phyloP scores from a whole-genome alignment of 2,888 invertebrate genomes.

The Pseudococcus viburni region DNA sequence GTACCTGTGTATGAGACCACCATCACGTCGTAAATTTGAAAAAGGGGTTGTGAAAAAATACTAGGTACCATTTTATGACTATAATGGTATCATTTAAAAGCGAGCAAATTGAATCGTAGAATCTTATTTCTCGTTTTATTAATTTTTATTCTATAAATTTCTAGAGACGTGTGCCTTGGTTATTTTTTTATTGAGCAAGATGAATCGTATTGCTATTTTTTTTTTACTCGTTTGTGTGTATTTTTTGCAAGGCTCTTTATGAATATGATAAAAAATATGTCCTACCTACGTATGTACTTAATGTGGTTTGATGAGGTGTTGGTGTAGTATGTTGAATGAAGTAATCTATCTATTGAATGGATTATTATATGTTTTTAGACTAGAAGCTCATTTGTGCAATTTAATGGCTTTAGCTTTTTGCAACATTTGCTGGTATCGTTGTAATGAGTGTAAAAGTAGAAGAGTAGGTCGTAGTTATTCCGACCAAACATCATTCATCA shows the following conservation, averaged over 20 bases:
- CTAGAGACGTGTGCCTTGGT: not conserved
- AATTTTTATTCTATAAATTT: conserved; percentile 34
- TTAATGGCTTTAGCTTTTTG: not conserved
- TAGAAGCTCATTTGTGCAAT: not conserved
- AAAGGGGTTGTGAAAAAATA: not conserved
- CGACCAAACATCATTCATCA: too few relatives aligned
- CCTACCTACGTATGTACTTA: not conserved
- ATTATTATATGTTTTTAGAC: not conserved
- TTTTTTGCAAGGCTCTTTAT: not conserved
- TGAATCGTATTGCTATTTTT: not conserved
- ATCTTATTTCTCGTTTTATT: conserved; percentile 12
- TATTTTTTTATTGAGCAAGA: conserved; percentile 14
- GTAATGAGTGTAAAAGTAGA: not conserved
- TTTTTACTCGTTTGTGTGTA: not conserved
- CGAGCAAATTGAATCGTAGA: not conserved
- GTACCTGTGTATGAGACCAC: not conserved
- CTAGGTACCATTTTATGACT: not conserved
- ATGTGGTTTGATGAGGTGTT: not conserved
- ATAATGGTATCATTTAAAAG: conserved; percentile 5
- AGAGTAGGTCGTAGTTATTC: too few relatives aligned
- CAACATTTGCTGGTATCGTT: not conserved
- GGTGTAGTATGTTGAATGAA: not conserved
- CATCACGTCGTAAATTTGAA: not conserved
- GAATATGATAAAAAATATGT: not conserved
- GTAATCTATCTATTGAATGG: not conserved